These are phyloP conservation scores for Andinoacara biseriatus DNA, from an alignment of 2,113 vertebrate genomes.

Conservation along the genomic window DNA sequence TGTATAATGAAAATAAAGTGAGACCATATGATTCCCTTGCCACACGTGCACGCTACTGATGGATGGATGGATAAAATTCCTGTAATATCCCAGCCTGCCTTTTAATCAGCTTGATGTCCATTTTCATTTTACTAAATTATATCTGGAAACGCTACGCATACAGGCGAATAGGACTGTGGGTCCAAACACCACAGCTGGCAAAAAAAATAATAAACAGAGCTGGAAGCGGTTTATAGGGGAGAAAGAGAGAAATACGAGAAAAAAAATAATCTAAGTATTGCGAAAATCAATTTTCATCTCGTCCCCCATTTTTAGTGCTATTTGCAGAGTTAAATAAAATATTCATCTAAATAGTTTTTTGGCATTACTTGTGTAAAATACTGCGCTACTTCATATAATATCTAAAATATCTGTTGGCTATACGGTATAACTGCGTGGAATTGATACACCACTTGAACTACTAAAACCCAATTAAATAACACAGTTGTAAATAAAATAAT, in stretches of 20 bases:
- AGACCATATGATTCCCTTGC: slow-evolving; percentile 58
- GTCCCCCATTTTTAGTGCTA: background rate
- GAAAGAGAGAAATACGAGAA: background rate
- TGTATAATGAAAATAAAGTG: slow-evolving; percentile 76
- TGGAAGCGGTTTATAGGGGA: background rate
- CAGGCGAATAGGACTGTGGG: slow-evolving; percentile 30
- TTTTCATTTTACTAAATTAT: slow-evolving; percentile 73
- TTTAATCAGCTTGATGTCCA: slow-evolving; percentile 76
- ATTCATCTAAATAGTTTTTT: background rate
- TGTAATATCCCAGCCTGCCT: slow-evolving; percentile 44
- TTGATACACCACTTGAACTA: background rate
- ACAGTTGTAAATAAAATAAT: background rate
- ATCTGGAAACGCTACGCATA: slow-evolving; percentile 54
- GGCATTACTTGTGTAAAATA: background rate
- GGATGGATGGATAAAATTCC: slow-evolving; percentile 40
- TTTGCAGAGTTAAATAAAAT: background rate
- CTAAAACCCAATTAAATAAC: background rate
- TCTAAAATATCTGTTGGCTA: background rate
- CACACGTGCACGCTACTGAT: slow-evolving; percentile 12
- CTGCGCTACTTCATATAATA: background rate
- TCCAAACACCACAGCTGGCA: slow-evolving; percentile 13
- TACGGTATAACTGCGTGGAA: background rate
- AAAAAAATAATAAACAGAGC: slow-evolving; percentile 19
- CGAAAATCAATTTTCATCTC: background rate
- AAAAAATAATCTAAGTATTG: background rate